Base-by-base conservation (phyloP, 2,888 invertebrate species). In the Drosophila merina region DNA sequence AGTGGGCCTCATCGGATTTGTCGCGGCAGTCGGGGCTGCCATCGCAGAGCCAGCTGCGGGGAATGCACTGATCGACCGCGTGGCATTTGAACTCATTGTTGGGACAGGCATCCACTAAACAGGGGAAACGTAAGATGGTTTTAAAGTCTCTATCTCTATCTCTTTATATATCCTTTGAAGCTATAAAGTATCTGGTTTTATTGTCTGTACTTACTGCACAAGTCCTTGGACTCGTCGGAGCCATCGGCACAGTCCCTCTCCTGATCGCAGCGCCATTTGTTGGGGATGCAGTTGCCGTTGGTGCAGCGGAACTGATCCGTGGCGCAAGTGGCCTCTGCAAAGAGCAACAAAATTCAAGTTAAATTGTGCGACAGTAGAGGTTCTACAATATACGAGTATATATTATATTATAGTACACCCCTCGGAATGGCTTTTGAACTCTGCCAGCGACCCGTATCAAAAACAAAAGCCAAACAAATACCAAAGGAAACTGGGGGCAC, bases 241-340 rank as follows among this genome's bases (percentile, higher is more conserved):
- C 94, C 95, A 91, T 97, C 97, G 52, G 94, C 92, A 89, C 97
- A 97, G 92, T 97, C 97, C 14, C 87, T 89, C 72, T 92, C 92
- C 68, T 95, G 95, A 92, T 97, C 97, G 90, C 97, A 97, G 77
- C 95, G 95, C 97, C 97, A 97, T 90, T 94, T 93, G 48, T 91
- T 92, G 30, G 96, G 96, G 90, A 97, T 96, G 88, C 96, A 96
- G 78, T 94, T 93, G 60, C 94, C 94, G 57, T 94, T 94, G 83
- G 92, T 93, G 92, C 96, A 96, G 81, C 94, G 93, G 92, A 97
- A 97, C 91, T 97, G 96, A 67, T 95, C 93, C 67, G 94, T 92
- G 38, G 94, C 94, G 90, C 97, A 97, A 69, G 95, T 95, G 83
- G 94, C 93, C 75, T 93, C 94, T 90, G 94, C 93, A 95, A 94